Conservation (phyloP, 2,113 vertebrate species). For the Microcebus griseorufus region DNA sequence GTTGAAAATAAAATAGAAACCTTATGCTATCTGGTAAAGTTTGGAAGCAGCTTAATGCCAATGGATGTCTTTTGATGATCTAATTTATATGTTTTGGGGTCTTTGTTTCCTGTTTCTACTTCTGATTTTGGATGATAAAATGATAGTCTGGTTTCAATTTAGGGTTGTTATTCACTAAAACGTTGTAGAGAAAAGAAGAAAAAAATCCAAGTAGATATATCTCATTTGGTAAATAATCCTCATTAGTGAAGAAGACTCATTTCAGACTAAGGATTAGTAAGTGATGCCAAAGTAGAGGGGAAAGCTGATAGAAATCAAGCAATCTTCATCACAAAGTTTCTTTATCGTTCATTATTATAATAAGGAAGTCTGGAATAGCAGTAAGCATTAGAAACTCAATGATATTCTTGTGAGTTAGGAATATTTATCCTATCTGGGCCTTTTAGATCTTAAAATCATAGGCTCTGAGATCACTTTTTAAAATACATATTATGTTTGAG, state of each 20-base stretch:
- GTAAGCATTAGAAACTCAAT: not conserved
- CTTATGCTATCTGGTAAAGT: constrained; percentile 41
- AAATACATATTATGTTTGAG: not conserved
- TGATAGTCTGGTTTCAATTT: constrained; percentile 55
- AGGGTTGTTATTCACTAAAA: not conserved
- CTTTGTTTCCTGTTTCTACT: constrained; percentile 52
- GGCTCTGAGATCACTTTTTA: constrained; percentile 46
- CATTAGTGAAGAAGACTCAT: constrained; percentile 18
- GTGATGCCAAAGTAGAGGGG: not conserved
- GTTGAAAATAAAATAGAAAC: constrained; percentile 53
- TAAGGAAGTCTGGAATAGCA: not conserved
- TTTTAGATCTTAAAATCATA: constrained; percentile 48
- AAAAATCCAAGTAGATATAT: constrained; percentile 2
- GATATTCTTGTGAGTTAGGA: not conserved
- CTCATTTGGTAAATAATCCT: constrained; percentile 44
- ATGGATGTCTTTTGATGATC: constrained; percentile 1
- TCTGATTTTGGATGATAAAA: constrained; percentile 56
- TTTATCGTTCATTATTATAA: not conserved
- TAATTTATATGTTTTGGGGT: constrained; percentile 44
- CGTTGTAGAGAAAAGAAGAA: constrained; percentile 10
- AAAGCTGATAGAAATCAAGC: not conserved
- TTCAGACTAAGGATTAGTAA: not conserved
- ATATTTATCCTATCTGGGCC: not conserved
- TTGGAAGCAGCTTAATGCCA: constrained; percentile 18
- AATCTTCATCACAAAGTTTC: not conserved